A percentile compares a stretch with the other conserved stretches of the same genome.
Conservation (phyloP, 2,797 vertebrate genomes). For the Stomatorhinus walkeri region DNA sequence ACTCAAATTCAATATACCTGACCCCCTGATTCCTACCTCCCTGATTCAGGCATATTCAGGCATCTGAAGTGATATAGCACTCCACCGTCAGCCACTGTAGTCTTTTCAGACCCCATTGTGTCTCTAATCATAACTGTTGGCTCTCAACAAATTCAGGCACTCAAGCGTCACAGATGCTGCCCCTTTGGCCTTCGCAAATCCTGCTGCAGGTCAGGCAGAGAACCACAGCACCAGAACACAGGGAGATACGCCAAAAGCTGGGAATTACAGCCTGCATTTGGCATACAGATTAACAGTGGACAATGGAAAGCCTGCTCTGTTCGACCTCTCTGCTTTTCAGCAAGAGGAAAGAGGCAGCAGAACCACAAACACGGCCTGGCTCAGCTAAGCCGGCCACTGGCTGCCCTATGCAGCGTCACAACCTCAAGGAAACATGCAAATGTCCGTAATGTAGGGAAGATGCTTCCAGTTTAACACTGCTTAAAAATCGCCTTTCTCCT, state of each 20-base stretch:
- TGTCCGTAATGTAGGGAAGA: not conserved
- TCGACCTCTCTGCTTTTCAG: not conserved
- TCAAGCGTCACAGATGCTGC: not conserved
- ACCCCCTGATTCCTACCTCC: not conserved
- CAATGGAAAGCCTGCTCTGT: not conserved
- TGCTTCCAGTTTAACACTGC: not conserved
- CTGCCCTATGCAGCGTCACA: not conserved
- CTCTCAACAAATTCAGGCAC: not conserved
- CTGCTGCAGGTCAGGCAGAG: not conserved
- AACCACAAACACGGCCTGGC: not conserved
- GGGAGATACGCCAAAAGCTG: not conserved
- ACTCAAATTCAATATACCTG: not conserved
- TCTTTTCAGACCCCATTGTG: not conserved
- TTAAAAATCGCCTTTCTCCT: not conserved
- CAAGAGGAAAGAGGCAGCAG: not conserved
- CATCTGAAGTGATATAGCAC: not conserved
- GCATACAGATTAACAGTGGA: not conserved
- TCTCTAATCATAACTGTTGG: not conserved
- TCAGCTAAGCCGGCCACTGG: not conserved
- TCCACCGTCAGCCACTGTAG: not conserved
- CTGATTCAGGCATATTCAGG: not conserved
- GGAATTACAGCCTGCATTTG: not conserved
- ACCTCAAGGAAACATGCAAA: not conserved
- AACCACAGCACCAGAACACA: not conserved
- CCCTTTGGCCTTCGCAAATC: not conserved